phyloP scores from a whole-genome alignment of 2,888 invertebrate species.

The Leuctra nigra region DNA sequence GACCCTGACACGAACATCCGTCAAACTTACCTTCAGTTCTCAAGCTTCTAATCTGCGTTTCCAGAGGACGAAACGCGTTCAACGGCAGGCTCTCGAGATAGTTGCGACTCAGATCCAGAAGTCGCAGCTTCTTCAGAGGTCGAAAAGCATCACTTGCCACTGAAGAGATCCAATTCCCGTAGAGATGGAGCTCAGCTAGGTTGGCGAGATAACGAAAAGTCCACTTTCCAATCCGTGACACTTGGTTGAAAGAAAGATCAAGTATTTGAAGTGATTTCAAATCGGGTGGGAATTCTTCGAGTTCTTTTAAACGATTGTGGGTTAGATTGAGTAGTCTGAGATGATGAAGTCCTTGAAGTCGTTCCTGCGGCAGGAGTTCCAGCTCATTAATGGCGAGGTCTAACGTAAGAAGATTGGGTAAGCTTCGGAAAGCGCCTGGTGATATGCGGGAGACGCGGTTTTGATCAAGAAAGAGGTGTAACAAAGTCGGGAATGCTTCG shows the following conservation, averaged over 20 bases:
- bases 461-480: constrained; percentile 63
- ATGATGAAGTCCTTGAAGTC: constrained; percentile 69
- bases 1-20: no score
- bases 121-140: constrained; percentile 64
- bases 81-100: constrained; percentile 73
- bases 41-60: constrained; percentile 73
- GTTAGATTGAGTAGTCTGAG: constrained; percentile 73
- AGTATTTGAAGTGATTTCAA: constrained; percentile 69
- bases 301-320: constrained; percentile 70
- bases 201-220: constrained; percentile 71
- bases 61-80: constrained; percentile 68
- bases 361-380: constrained; percentile 74
- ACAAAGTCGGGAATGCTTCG: constrained; percentile 70
- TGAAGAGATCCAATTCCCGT: constrained; percentile 74
- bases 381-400: constrained; percentile 79
- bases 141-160: constrained; percentile 72
- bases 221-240: constrained; percentile 66
- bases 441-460: constrained; percentile 74
- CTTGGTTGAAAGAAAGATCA: constrained; percentile 77
- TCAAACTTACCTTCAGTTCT: constrained; percentile 78
- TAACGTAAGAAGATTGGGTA: constrained; percentile 67
- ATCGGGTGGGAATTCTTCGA: constrained; percentile 75
- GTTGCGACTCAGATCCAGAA: constrained; percentile 75
- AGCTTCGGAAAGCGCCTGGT: constrained; percentile 74
- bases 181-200: constrained; percentile 68